Base-by-base conservation (phyloP, 2,888 invertebrate genomes). In the Cylindroiulus punctatus region DNA sequence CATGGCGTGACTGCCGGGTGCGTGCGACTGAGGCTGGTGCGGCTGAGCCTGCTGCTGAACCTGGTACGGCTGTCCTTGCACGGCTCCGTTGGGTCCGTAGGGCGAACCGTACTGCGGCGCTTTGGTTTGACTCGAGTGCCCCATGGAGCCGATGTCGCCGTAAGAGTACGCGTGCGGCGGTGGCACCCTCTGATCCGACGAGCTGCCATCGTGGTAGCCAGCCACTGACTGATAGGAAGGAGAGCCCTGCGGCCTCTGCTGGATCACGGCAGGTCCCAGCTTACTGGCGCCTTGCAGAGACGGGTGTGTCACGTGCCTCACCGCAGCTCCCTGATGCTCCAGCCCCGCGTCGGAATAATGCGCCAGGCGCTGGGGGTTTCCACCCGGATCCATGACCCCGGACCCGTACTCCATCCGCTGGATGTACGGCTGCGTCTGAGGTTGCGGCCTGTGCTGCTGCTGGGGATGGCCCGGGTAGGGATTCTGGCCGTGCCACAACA, bases 381-480 rank as follows among this genome's bases (percentile, higher is more conserved):
- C 36, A 36, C 36, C 36, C 2, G 57, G 26, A 32, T 32, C 65
- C 47, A 44, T 32, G 5, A 17, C 30, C 4, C 52, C 47, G 1
- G 26, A 22, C 1, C 44, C 52, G 32, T 85, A 85, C 4, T 85
- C 86, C 10, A 82, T 42, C 19, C n/a, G 1, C 12, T 86, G 86
- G 5, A 44, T 85, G 36, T 85, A 87, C 8, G 86, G 81, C 82
- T 82, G 87, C 0, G 57, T 36, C n/a, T 87, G 57, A 42, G 84
- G 86, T 81, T 86, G 47, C 42, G 84, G 87, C 44, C 84, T 65
- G 87, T 52, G 89, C 88, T 26, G 89, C 88, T 81, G 89, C 88
- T 7, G 89, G 89, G 12, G 94, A 92, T 88, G 85, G 32, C 36
- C 14, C 2, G 85, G 86, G 83, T 86, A 86, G 17, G 42, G 81